Conservation (phyloP, 1,140 invertebrate species). For the Ptiloglossa arizonensis region DNA sequence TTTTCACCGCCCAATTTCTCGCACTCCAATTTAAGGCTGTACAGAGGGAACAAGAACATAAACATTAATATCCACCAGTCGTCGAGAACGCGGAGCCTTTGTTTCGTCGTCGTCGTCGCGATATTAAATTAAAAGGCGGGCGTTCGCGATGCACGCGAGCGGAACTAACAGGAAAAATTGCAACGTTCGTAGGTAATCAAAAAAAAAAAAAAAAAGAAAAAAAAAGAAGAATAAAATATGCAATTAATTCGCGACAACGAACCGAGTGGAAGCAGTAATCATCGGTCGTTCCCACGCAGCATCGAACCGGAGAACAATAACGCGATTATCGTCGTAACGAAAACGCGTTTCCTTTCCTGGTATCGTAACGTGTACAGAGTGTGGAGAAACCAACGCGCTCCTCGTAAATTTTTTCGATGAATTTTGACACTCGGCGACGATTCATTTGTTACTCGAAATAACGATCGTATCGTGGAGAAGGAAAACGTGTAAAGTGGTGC, state of each 20-base stretch:
- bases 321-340: background rate
- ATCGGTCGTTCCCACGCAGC: background rate
- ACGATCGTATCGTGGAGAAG: too few species aligned
- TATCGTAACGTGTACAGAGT: background rate
- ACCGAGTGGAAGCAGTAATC: too few species aligned
- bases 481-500: too few species aligned
- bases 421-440: too few species aligned
- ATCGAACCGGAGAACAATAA: slow-evolving; percentile 16
- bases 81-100: slow-evolving; percentile 52
- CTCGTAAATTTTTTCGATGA: too few species aligned
- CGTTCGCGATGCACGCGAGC: background rate
- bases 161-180: slow-evolving; percentile 26
- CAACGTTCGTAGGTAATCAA: background rate
- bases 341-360: background rate
- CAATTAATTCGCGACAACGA: slow-evolving; percentile 16
- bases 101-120: slow-evolving; percentile 33
- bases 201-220: background rate
- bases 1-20: slow-evolving; percentile 99
- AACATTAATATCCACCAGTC: slow-evolving; percentile 70
- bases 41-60: slow-evolving; percentile 77
- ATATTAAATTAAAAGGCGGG: slow-evolving; percentile 42
- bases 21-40: slow-evolving; percentile 93
- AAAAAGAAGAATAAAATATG: slow-evolving; percentile 5
- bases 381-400: too few species aligned
- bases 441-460: too few species aligned